These are phyloP conservation scores for Lithophane leautieri DNA, from an alignment of 2,888 invertebrate genomes.

Conservation along the genomic window DNA sequence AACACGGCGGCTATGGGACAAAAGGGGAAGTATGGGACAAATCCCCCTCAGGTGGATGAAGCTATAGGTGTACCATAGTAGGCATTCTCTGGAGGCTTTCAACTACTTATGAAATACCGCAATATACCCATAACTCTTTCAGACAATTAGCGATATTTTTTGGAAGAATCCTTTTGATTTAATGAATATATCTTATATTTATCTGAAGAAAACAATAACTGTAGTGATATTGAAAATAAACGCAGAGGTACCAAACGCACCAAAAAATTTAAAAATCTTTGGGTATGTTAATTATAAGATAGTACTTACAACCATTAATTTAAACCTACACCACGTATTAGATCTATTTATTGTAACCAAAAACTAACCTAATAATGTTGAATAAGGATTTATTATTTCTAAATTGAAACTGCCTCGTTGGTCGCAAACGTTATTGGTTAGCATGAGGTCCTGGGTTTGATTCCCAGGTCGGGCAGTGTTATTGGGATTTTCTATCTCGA, in stretches of 20 bases:
- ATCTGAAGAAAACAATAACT: neutral
- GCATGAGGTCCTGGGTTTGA: no score
- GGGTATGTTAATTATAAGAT: no score
- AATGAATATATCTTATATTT: neutral
- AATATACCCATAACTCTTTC: neutral
- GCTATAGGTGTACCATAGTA: constrained; percentile 12
- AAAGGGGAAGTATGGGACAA: constrained; percentile 16
- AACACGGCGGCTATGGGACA: constrained; percentile 31
- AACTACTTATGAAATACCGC: constrained; percentile 33
- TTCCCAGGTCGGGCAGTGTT: no score
- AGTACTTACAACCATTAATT: neutral
- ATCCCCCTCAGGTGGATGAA: constrained; percentile 33
- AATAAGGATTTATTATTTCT: neutral
- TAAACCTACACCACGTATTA: no score
- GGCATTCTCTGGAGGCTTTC: constrained; percentile 26
- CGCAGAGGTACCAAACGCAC: neutral
- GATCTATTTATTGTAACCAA: neutral
- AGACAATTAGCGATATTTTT: constrained; percentile 2
- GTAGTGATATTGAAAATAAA: neutral
- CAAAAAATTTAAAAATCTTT: neutral
- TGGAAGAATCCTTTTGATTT: neutral
- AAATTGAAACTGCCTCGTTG: no score
- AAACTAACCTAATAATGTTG: neutral
- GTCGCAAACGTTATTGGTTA: no score
- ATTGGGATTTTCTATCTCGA: no score